Base-by-base conservation (phyloP, 2,888 invertebrate species). In the Chaetoderma sp. region DNA sequence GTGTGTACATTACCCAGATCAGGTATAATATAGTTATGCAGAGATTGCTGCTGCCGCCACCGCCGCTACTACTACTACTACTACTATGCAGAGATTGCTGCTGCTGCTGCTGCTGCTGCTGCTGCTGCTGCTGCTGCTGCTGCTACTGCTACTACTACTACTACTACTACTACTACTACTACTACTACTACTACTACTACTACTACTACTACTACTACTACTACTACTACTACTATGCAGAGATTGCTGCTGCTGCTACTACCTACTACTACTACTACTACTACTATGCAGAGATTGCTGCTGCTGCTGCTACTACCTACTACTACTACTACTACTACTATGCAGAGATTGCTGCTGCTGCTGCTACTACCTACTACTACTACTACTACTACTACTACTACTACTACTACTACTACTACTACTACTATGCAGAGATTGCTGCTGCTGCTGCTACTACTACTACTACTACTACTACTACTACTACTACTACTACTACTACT, bases 361-460 rank as follows among this genome's bases (percentile, higher is more conserved):
- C n/a, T n/a, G n/a, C n/a, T n/a, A n/a, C n/a, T n/a, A n/a, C n/a
- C n/a, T n/a, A n/a, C n/a, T n/a, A n/a, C 60, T 55, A 60, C 52
- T 60, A 36, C 55, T 61, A 25, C 61, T 61, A 25, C 61, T 61
- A 25, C 55, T 58, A 39, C 42, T 61, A 39, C 61, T 61, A 39
- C 61, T 58, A 58, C 55, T 61, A 36, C 61, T 58, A 58, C 61
- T 61, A 39, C 61, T 61, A 61, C 55, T 61, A 61, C 61, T 61
- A 58, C 55, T 57, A n/a, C n/a, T n/a, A n/a, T n/a, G n/a, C n/a
- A n/a, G n/a, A n/a, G n/a, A n/a, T n/a, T n/a, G n/a, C n/a, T n/a
- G n/a, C n/a, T n/a, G n/a, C n/a, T n/a, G n/a, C n/a, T n/a, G n/a
- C 60, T 28, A 56, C 60, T 54, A 57, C 60, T 54, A 57, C 60